These are phyloP conservation scores for Ptychochromis oligacanthus DNA, from an alignment of 2,113 vertebrate genomes.

Conservation along the genomic window DNA sequence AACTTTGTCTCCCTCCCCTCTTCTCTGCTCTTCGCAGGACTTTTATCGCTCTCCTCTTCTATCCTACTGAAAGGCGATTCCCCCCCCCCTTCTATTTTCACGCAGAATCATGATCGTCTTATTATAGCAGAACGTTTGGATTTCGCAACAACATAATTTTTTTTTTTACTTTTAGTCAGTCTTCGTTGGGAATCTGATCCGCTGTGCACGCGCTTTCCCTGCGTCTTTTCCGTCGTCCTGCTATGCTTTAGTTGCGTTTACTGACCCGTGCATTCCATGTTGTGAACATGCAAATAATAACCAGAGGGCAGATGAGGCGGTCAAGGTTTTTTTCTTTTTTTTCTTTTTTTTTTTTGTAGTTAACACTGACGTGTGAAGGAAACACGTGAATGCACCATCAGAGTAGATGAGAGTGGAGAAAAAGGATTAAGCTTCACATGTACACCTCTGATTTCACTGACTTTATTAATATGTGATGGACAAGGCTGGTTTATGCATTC, in stretches of 20 bases:
- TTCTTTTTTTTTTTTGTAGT: not conserved
- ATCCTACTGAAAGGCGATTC: not conserved
- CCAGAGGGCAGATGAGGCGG: not conserved
- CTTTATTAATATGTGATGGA: not conserved
- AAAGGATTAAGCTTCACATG: not conserved
- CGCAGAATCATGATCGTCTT: not conserved
- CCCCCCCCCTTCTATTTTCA: not conserved
- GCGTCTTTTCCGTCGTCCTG: not conserved
- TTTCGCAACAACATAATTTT: not conserved
- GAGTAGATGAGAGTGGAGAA: not conserved
- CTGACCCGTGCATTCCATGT: conserved; percentile 4
- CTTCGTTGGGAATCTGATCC: not conserved
- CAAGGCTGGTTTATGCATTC: not conserved
- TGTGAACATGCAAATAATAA: not conserved
- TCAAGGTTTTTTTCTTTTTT: not conserved
- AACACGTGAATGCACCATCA: conserved; percentile 29
- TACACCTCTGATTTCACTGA: not conserved
- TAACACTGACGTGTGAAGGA: not conserved
- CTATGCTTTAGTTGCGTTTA: conserved; percentile 30
- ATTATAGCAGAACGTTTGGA: not conserved
- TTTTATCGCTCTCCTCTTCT: conserved; percentile 30
- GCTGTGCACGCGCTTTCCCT: not conserved
- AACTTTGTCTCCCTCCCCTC: conserved; percentile 71
- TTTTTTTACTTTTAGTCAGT: not conserved
- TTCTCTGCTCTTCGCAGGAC: conserved; percentile 15